Evolutionary conservation across 2,888 invertebrate species (phyloP).

Genomic region (Neoascia interrupta): DNA sequence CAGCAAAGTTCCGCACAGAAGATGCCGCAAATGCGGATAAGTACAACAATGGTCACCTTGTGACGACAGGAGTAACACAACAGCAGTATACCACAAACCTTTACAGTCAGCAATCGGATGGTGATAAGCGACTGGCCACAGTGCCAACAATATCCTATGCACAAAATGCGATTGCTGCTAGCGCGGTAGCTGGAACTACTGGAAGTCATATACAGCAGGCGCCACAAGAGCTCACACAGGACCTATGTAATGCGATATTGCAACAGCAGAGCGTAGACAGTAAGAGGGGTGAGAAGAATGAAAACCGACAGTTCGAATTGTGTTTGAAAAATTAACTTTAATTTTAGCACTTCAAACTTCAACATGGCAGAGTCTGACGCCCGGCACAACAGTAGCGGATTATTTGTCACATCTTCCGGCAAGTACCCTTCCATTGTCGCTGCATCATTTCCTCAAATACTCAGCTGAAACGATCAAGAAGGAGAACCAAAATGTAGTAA

Average conservation of each 20-base stretch:
- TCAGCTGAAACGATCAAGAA: conserved; percentile 89
- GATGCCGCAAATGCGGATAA: conserved; percentile 81
- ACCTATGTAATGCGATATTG: conserved; percentile 79
- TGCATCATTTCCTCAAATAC: conserved; percentile 92
- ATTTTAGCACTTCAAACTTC: conserved; percentile 78
- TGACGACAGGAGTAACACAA: conserved; percentile 73
- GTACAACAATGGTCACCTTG: conserved; percentile 80
- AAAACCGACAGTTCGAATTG: not conserved
- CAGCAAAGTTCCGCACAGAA: conserved; percentile 83
- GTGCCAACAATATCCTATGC: conserved; percentile 75
- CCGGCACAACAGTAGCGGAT: conserved; percentile 90
- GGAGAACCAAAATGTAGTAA: conserved; percentile 82
- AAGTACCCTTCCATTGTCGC: conserved; percentile 86
- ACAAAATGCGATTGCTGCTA: conserved; percentile 74
- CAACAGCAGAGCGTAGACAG: conserved; percentile 78
- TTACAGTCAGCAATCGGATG: conserved; percentile 72
- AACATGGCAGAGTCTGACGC: conserved; percentile 81
- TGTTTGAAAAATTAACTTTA: not conserved
- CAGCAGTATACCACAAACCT: conserved; percentile 74
- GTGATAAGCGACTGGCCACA: conserved; percentile 74
- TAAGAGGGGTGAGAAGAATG: conserved; percentile 73
- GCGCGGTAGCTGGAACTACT: conserved; percentile 68
- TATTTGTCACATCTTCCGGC: conserved; percentile 90
- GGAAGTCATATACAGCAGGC: conserved; percentile 75
- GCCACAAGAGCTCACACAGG: conserved; percentile 79